Evolutionary conservation across 2,113 vertebrate species (phyloP), one percentile per base, ranked within the genome.

Genomic region (human (Homo sapiens)): DNA sequence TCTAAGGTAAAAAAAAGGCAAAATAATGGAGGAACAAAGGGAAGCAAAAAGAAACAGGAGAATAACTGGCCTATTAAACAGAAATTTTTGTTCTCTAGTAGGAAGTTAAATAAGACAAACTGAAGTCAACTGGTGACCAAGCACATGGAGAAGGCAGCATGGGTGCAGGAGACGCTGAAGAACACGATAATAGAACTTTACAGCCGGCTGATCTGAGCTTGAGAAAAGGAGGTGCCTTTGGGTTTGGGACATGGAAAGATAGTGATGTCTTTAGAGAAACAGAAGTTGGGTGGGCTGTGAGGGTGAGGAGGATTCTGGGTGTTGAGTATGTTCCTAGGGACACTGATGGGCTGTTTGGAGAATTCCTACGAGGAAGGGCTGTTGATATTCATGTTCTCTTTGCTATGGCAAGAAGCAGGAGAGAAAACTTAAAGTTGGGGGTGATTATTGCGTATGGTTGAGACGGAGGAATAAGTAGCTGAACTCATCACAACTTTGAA

Each of bases 281-380:
- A 9, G 4, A 64, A 23, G 3, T 50, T 8, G 4, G n/a, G 40
- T 35, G 23, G 40, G 6, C 17, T 75, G 30, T 10, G 30, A 80
- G 9, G 14, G 16, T 4, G 0, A 40, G 50, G 68, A 16, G 40
- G 45, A 32, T 17, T 43, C 32, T 18, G 0, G 27, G 75, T 43
- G 3, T 8, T 25, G 40, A 5, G 3, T 3, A 0, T 11, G 11
- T n/a, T 73, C 38, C 8, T 5, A 22, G 9, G 8, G 17, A 55
- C 6, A 2, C 30, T 59, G 23, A 13, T 8, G 13, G 55, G 16
- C 16, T 25, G 7, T 48, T 38, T 16, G n/a, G 16, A 38, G 64
- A 5, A 4, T 82, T 78, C 68, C 25, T 18, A 17, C 72, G 76
- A 72, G 35, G 61, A 66, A 48, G 4, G 27, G 12, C 0, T n/a